Conservation (phyloP, 2,113 vertebrate species). For the Petromus typicus region DNA sequence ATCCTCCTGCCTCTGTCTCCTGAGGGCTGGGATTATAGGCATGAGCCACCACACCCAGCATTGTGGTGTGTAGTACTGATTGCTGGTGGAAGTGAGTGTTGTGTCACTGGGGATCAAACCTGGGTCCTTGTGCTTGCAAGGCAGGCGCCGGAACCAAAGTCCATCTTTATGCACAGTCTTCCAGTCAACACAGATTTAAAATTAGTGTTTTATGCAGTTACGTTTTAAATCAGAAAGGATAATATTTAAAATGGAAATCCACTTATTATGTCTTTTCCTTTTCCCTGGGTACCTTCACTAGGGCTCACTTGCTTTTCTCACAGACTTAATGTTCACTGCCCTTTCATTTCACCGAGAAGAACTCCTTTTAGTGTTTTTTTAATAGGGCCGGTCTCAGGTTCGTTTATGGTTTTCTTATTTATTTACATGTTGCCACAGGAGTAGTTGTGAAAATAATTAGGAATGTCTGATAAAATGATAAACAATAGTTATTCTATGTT, state of each 20-base stretch:
- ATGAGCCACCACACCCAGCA: too few species aligned
- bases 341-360: background rate
- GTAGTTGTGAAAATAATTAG: conserved; percentile 14
- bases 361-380: background rate
- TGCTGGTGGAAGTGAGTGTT: too few species aligned
- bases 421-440: background rate
- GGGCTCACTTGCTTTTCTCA: background rate
- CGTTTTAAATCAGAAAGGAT: conserved; percentile 31
- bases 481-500: conserved; percentile 41
- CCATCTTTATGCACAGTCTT: background rate
- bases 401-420: conserved; percentile 21
- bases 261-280: background rate
- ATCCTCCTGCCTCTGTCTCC: too few species aligned
- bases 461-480: conserved; percentile 53
- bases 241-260: background rate
- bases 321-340: background rate
- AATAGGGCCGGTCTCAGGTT: background rate
- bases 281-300: background rate
- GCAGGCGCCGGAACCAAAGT: too few species aligned
- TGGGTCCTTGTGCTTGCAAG: too few species aligned
- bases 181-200: background rate
- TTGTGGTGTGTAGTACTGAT: too few species aligned
- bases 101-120: too few species aligned
- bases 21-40: too few species aligned
- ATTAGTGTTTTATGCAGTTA: background rate